Evolutionary conservation across 2,888 invertebrate genomes (phyloP).

Genomic region (Synergus japonicus): DNA sequence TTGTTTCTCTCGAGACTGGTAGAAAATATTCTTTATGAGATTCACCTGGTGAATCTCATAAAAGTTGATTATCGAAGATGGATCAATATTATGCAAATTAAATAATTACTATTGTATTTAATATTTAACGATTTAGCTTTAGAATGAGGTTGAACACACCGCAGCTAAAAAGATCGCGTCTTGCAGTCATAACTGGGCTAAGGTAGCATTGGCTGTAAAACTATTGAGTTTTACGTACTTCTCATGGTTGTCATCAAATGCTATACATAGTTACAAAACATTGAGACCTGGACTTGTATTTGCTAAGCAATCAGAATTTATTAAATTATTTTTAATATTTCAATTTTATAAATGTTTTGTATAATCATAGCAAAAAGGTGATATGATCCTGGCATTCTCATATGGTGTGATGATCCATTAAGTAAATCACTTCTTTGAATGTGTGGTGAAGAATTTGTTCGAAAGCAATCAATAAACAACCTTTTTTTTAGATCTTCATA

Average conservation of each 20-base stretch:
- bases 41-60: too few relatives aligned
- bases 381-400: too few relatives aligned
- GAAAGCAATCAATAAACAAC: too few relatives aligned
- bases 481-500: too few relatives aligned
- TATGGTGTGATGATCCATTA: background rate
- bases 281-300: background rate
- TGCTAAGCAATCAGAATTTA: background rate
- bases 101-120: background rate
- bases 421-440: background rate
- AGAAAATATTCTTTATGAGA: background rate
- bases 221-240: conserved; percentile 52
- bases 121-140: background rate
- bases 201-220: conserved; percentile 57
- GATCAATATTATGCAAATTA: too few relatives aligned
- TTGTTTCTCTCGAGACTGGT: background rate
- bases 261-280: too few relatives aligned
- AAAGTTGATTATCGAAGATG: too few relatives aligned
- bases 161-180: conserved; percentile 5
- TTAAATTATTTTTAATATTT: background rate
- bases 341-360: too few relatives aligned
- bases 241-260: conserved; percentile 11
- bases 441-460: background rate
- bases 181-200: conserved; percentile 52
- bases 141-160: conserved; percentile 13
- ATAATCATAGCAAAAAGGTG: too few relatives aligned